A percentile compares a stretch with the other conserved stretches of the same genome.
These are phyloP conservation scores for Sprattus sprattus DNA, from an alignment of 2,113 vertebrate species.

Conservation along the genomic window DNA sequence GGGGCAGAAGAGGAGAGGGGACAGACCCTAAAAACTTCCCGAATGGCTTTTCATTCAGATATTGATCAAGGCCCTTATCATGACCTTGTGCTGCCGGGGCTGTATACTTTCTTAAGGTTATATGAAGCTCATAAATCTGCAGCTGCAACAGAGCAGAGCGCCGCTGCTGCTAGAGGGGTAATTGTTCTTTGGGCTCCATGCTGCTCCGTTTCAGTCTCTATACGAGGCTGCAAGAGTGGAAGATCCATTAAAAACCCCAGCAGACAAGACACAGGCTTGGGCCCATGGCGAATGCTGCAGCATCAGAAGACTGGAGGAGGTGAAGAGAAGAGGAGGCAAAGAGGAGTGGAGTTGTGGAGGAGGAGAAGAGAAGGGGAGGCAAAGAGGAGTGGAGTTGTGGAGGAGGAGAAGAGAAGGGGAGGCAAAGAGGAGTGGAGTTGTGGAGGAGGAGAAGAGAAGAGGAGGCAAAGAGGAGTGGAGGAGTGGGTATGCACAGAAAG, in stretches of 20 bases:
- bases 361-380: background rate
- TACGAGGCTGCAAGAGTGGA: constrained; percentile 37
- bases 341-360: background rate
- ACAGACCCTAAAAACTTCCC: constrained; percentile 90
- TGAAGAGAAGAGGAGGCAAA: background rate
- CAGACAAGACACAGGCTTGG: background rate
- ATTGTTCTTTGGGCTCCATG: constrained; percentile 61
- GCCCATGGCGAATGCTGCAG: background rate
- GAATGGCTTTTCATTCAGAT: constrained; percentile 90
- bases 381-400: too few relatives aligned
- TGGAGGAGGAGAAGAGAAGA: background rate
- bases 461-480: background rate
- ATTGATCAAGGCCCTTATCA: constrained; percentile 85
- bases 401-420: too few relatives aligned
- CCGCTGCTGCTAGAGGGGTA: constrained; percentile 42
- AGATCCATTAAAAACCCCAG: constrained; percentile 47
- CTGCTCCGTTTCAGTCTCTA: constrained; percentile 53
- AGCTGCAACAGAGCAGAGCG: constrained; percentile 57
- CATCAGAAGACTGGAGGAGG: too few relatives aligned
- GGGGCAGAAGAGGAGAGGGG: background rate
- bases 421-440: background rate
- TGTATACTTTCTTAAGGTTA: constrained; percentile 84
- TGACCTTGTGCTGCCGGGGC: constrained; percentile 86
- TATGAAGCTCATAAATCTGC: constrained; percentile 86
- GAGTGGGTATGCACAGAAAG: too few relatives aligned